Evolutionary conservation across 2,888 invertebrate species (phyloP).

Genomic region (Euzophera pinguis): DNA sequence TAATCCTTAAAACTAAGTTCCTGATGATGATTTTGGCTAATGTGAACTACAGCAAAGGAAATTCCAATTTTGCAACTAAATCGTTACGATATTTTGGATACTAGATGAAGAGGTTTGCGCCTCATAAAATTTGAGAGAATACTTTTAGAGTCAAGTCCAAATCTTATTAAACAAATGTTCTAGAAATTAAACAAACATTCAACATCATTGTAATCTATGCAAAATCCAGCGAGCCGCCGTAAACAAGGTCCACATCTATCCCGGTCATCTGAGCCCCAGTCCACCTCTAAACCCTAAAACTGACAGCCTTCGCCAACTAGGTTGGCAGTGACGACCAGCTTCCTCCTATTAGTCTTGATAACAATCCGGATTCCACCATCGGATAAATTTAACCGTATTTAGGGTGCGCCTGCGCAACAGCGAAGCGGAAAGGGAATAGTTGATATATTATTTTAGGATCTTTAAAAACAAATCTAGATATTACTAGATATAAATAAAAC

Average conservation of each 20-base stretch:
- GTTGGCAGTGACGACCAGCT: conserved; percentile 8
- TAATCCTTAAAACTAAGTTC: too few species aligned
- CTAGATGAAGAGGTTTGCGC: too few species aligned
- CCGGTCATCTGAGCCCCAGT: background rate
- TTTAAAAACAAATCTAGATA: too few species aligned
- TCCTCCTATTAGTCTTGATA: conserved; percentile 10
- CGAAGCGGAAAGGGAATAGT: conserved; percentile 6
- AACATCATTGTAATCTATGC: background rate
- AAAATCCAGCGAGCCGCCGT: background rate
- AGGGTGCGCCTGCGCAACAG: conserved; percentile 33
- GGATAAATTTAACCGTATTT: background rate
- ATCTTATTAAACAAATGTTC: background rate
- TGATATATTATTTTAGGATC: too few species aligned
- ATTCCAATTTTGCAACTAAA: too few species aligned
- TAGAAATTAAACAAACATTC: background rate
- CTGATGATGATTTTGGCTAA: too few species aligned
- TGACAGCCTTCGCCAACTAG: conserved; percentile 4
- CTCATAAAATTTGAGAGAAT: too few species aligned
- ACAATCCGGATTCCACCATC: conserved; percentile 12
- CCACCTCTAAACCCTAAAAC: conserved; percentile 1
- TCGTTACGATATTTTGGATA: too few species aligned
- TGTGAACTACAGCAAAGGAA: too few species aligned
- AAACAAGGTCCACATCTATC: conserved; percentile 7
- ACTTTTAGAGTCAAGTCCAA: too few species aligned
- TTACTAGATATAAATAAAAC: too few species aligned